A percentile compares a stretch with the other conserved stretches of the same genome.
Evolutionary conservation across 92 coral and sea anemone species (phyloP).

Genomic region (Epizoanthus scotinus): DNA sequence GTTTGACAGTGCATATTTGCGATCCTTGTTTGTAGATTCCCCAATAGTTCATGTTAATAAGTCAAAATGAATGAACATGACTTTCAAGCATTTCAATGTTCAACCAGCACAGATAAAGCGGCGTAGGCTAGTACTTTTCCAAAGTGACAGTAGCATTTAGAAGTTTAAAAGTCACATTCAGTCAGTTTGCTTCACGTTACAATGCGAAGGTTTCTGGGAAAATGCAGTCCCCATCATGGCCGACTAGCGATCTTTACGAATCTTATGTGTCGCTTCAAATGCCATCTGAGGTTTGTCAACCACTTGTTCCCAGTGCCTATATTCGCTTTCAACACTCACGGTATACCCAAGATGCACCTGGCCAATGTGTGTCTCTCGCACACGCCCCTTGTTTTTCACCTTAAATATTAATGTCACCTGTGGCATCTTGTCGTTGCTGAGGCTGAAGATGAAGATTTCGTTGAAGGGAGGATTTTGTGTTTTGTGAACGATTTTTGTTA

Average conservation of each 20-base stretch:
- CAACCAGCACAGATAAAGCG: no score
- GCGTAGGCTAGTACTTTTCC: no score
- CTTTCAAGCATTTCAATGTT: no score
- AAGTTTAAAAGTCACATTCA: no score
- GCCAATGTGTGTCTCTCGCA: slow-evolving; percentile 47
- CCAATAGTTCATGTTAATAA: no score
- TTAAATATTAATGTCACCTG: slow-evolving; percentile 49
- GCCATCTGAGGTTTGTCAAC: slow-evolving; percentile 58
- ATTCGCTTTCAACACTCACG: slow-evolving; percentile 55
- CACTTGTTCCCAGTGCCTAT: slow-evolving; percentile 64
- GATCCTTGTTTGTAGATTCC: no score
- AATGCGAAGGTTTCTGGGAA: not conserved
- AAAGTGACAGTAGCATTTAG: no score
- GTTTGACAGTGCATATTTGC: no score
- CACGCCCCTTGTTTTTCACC: slow-evolving; percentile 50
- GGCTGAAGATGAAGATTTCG: slow-evolving; percentile 51
- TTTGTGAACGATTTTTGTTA: slow-evolving; percentile 51
- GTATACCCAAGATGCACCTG: slow-evolving; percentile 61
- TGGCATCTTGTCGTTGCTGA: slow-evolving; percentile 57
- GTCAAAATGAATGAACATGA: no score
- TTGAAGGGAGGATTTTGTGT: slow-evolving; percentile 49
- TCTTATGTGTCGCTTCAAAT: slow-evolving; percentile 52
- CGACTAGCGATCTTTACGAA: slow-evolving; percentile 30
- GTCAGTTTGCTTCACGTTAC: not conserved
- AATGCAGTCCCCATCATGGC: not conserved